A percentile compares a stretch with the other conserved stretches of the same genome.
phyloP scores from a whole-genome alignment of 2,113 vertebrate species.

The Struthidea cinerea region DNA sequence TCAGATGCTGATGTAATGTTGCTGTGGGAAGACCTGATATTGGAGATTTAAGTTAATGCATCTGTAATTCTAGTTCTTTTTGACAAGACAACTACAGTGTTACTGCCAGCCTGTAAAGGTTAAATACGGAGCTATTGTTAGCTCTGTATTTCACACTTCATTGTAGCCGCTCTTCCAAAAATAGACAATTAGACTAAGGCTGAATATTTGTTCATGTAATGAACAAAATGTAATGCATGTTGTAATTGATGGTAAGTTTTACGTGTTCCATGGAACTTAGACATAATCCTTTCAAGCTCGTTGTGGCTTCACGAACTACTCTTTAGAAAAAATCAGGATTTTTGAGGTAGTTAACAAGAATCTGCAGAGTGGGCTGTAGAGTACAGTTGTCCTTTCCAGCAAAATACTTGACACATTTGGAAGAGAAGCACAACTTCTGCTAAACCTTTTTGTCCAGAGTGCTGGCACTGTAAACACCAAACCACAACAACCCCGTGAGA shows the following conservation, averaged over 20 bases:
- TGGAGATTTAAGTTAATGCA: not conserved
- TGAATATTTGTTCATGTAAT: not conserved
- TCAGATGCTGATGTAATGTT: not conserved
- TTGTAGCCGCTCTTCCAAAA: not conserved
- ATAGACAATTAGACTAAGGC: not conserved
- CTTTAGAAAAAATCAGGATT: not conserved
- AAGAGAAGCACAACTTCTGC: not conserved
- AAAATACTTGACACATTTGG: not conserved
- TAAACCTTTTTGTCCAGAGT: not conserved
- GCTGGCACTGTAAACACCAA: rapidly evolving
- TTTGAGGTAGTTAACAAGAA: not conserved
- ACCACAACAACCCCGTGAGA: rapidly evolving
- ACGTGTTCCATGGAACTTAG: not conserved
- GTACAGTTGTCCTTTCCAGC: not conserved
- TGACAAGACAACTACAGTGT: not conserved
- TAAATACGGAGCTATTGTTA: not conserved
- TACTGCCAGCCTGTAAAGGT: not conserved
- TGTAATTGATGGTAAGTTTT: not conserved
- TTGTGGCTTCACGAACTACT: not conserved
- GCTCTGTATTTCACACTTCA: not conserved
- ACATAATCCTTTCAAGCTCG: not conserved
- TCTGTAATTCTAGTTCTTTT: not conserved
- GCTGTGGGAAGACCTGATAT: not conserved
- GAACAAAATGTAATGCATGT: not conserved
- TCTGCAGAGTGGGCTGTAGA: not conserved